Percentiles rank a stretch among this genome's conserved stretches.
Conservation (phyloP, 2,888 invertebrate genomes). For the Polyommatus iphigenia region DNA sequence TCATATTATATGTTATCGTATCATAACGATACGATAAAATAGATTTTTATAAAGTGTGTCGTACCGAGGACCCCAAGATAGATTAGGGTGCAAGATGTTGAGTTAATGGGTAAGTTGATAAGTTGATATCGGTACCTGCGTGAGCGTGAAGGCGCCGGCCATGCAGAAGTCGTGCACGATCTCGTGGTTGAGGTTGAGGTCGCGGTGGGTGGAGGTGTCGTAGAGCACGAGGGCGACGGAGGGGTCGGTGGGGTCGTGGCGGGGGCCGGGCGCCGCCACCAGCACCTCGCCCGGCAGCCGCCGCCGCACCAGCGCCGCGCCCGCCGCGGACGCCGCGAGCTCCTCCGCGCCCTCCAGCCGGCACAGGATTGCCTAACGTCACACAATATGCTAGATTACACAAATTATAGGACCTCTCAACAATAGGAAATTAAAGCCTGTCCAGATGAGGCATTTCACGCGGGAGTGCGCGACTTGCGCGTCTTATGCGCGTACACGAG, state of each 20-base stretch:
- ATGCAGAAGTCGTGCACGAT: slow-evolving; percentile 77
- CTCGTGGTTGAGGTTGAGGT: slow-evolving; percentile 83
- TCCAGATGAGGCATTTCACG: too few relatives aligned
- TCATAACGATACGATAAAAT: too few relatives aligned
- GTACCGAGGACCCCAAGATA: too few relatives aligned
- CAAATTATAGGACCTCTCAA: too few relatives aligned
- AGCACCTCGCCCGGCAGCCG: slow-evolving; percentile 66
- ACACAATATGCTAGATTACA: not conserved
- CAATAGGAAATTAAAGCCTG: too few relatives aligned
- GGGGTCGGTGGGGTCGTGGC: slow-evolving; percentile 68
- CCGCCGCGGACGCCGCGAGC: slow-evolving; percentile 59
- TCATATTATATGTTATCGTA: too few relatives aligned
- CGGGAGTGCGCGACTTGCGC: too few relatives aligned
- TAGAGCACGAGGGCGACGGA: slow-evolving; percentile 81
- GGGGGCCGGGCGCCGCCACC: slow-evolving; percentile 76
- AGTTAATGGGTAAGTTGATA: too few relatives aligned
- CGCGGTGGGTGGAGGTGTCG: slow-evolving; percentile 83
- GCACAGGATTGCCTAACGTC: slow-evolving; percentile 82
- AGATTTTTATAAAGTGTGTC: too few relatives aligned
- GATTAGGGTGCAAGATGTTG: too few relatives aligned
- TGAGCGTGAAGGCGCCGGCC: slow-evolving; percentile 60
- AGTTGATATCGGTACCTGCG: slow-evolving; percentile 50
- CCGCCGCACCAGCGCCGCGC: slow-evolving; percentile 69
- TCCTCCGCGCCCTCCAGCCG: slow-evolving; percentile 86
- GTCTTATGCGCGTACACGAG: too few relatives aligned